Evolutionary conservation across 2,113 vertebrate genomes (phyloP).

Genomic region (Acanthisitta chloris): DNA sequence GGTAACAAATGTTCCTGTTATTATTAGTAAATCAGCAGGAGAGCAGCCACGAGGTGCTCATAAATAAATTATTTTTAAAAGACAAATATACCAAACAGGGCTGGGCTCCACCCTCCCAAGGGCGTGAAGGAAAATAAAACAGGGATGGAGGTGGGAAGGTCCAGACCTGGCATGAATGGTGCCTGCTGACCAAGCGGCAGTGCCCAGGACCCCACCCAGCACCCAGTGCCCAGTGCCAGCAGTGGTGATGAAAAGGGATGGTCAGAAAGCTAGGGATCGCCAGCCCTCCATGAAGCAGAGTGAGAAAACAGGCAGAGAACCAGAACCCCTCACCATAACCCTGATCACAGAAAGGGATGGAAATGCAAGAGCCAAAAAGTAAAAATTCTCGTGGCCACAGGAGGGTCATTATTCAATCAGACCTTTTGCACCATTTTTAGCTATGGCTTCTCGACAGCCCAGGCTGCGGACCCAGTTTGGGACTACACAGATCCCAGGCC

Average conservation of each 20-base stretch:
- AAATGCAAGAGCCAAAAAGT: not conserved
- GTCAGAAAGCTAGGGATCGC: not conserved
- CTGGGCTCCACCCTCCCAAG: not conserved
- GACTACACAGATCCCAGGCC: not conserved
- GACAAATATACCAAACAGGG: not conserved
- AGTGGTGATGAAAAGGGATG: not conserved
- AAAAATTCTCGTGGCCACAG: slow-evolving; percentile 13
- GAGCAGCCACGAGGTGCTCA: not conserved
- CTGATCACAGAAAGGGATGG: not conserved
- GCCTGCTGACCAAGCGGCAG: accelerated
- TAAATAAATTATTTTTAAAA: not conserved
- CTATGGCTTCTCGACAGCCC: not conserved
- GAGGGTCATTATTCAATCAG: not conserved
- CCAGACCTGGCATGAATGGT: accelerated
- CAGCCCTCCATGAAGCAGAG: not conserved
- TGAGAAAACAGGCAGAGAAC: not conserved
- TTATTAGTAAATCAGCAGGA: slow-evolving; percentile 6
- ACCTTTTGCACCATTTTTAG: not conserved
- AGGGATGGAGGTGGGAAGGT: not conserved
- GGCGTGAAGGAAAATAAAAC: not conserved
- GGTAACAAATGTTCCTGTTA: slow-evolving; percentile 5
- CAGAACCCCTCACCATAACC: not conserved
- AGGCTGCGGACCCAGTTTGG: not conserved
- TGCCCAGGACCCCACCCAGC: accelerated
- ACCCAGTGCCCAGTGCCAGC: accelerated